Conservation (phyloP, 1,140 invertebrate genomes). For the Drosophila dunni region DNA sequence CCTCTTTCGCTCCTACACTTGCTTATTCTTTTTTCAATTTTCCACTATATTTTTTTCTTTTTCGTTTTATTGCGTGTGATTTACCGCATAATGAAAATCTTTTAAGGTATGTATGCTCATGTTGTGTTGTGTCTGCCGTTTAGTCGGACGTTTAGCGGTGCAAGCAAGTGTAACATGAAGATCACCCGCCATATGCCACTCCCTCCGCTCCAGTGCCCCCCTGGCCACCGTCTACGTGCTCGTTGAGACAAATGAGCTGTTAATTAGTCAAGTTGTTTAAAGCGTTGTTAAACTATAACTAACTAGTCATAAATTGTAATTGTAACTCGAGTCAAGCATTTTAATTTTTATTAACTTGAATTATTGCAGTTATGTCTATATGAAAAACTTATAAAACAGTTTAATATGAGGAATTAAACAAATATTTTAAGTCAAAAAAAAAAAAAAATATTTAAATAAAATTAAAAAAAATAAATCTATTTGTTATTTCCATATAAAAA, state of each 20-base stretch:
- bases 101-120: conserved; percentile 12
- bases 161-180: conserved; percentile 49
- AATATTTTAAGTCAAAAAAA: too few relatives aligned
- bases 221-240: conserved; percentile 1
- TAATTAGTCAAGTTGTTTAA: conserved; percentile 54
- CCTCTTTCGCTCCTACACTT: not conserved
- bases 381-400: not conserved
- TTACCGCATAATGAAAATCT: conserved; percentile 65
- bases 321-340: not conserved
- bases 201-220: not conserved
- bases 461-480: too few relatives aligned
- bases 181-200: not conserved
- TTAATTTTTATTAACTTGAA: not conserved
- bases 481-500: too few relatives aligned
- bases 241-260: conserved; percentile 60
- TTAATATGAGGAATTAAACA: not conserved
- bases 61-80: conserved; percentile 72
- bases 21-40: conserved; percentile 14
- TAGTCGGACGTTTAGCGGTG: conserved; percentile 57
- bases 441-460: too few relatives aligned
- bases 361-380: not conserved
- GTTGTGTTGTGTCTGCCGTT: conserved; percentile 35
- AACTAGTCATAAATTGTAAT: conserved; percentile 22
- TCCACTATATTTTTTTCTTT: conserved; percentile 3
- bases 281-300: conserved; percentile 14